phyloP scores from a whole-genome alignment of 2,113 vertebrate species.

The Periophthalmus modestus region DNA sequence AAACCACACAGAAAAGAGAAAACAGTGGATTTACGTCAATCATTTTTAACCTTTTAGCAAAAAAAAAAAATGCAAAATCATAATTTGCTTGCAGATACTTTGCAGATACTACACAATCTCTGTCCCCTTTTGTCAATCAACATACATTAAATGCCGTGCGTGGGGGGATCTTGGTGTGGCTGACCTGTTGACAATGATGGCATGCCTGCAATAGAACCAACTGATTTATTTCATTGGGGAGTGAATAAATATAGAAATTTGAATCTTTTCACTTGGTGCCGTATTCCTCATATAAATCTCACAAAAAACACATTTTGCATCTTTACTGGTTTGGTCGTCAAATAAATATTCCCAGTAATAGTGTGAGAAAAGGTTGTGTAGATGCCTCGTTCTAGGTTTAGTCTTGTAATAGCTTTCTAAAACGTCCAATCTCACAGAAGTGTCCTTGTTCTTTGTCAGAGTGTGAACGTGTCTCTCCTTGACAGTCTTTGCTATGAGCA shows the following conservation, averaged over 20 bases:
- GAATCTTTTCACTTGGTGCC: background rate
- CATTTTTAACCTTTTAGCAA: background rate
- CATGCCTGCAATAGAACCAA: background rate
- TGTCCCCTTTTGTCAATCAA: too few species aligned
- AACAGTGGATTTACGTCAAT: background rate
- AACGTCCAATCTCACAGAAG: slow-evolving; percentile 7
- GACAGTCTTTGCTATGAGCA: slow-evolving; percentile 25
- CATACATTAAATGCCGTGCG: too few species aligned
- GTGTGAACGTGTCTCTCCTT: slow-evolving; percentile 13
- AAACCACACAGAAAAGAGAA: background rate
- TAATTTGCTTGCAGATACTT: too few species aligned
- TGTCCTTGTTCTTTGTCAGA: slow-evolving; percentile 21
- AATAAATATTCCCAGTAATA: background rate
- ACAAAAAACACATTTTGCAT: background rate
- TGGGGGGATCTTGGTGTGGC: too few species aligned
- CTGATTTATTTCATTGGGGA: background rate
- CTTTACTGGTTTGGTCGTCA: background rate
- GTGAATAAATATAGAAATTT: too few species aligned
- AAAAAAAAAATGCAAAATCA: background rate
- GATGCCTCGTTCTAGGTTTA: background rate
- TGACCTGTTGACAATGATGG: too few species aligned
- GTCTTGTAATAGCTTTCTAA: background rate
- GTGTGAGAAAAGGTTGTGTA: background rate
- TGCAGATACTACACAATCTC: too few species aligned
- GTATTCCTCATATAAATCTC: background rate